Conservation (phyloP, 2,797 vertebrate genomes). For the Pteronotus mesoamericanus region DNA sequence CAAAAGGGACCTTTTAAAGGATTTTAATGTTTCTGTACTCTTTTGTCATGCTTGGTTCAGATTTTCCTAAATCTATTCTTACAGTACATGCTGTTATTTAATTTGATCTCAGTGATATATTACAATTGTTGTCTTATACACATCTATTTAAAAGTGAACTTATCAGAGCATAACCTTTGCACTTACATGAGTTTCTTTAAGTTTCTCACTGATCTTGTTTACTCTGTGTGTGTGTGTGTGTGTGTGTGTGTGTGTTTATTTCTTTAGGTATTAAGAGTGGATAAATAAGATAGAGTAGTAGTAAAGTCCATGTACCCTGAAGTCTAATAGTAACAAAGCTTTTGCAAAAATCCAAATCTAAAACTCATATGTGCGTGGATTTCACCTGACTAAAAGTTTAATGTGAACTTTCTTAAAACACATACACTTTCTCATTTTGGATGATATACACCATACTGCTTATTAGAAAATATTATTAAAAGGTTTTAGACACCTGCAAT, state of each 20-base stretch:
- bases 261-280: neutral
- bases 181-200: neutral
- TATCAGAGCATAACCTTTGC: neutral
- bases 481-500: slow-evolving; percentile 61
- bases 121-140: neutral
- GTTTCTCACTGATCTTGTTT: neutral
- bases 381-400: slow-evolving; percentile 23
- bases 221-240: too few species aligned
- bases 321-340: neutral
- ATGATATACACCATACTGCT: slow-evolving; percentile 55
- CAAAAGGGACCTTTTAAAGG: neutral
- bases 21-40: neutral
- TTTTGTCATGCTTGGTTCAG: neutral
- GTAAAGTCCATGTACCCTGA: neutral
- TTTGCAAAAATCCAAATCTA: neutral
- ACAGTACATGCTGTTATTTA: neutral
- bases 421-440: slow-evolving; percentile 42
- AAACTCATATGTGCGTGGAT: neutral
- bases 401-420: slow-evolving; percentile 32
- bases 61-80: neutral
- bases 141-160: neutral
- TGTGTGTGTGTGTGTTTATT: neutral
- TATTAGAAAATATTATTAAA: slow-evolving; percentile 66
- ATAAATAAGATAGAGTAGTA: neutral
- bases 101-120: neutral